Percentiles rank a stretch among this genome's conserved stretches.
Evolutionary conservation across 2,113 vertebrate species (phyloP).

Genomic region (Pelecanus crispus): DNA sequence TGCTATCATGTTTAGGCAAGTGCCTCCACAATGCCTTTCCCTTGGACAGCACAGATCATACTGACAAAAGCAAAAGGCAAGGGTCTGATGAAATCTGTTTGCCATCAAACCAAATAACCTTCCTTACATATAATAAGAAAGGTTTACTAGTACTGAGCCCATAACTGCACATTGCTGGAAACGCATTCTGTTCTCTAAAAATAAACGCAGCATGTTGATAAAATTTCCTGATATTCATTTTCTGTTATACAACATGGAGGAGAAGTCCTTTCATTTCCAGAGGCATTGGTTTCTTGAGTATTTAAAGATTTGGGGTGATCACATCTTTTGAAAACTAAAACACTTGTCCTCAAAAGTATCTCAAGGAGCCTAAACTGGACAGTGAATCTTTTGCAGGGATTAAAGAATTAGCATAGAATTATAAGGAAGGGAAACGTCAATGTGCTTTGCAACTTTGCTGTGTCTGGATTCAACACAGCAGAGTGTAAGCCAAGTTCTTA

Average conservation of each 20-base stretch:
- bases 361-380: background rate
- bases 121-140: background rate
- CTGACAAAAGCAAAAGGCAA: background rate
- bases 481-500: background rate
- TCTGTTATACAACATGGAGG: background rate
- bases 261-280: background rate
- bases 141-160: background rate
- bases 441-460: background rate
- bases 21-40: background rate
- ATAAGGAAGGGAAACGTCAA: background rate
- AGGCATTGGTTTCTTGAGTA: background rate
- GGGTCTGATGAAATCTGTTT: background rate
- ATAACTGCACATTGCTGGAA: background rate
- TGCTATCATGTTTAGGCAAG: background rate
- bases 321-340: background rate
- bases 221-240: background rate
- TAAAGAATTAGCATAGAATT: background rate
- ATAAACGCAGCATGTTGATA: background rate
- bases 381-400: background rate
- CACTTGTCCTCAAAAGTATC: background rate
- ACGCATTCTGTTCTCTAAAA: background rate
- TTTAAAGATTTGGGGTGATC: background rate
- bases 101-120: background rate
- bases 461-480: background rate
- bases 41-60: background rate